Evolutionary conservation across 2,113 vertebrate genomes (phyloP).

Genomic region (Tachysurus fulvidraco): DNA sequence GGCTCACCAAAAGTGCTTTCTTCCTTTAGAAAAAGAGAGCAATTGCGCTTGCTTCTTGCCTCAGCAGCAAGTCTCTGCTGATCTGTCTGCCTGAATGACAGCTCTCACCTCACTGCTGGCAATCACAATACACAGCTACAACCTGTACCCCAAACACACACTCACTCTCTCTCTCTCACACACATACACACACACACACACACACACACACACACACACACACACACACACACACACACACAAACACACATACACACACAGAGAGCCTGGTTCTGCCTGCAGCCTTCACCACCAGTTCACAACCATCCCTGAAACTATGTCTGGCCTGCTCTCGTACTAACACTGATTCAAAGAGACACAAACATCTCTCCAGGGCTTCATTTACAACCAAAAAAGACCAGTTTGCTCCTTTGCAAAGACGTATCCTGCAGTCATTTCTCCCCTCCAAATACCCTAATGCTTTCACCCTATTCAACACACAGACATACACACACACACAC

Average conservation of each 20-base stretch:
- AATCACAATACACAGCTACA: conserved; percentile 27
- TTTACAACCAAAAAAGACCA: conserved; percentile 56
- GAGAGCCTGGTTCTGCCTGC: background rate
- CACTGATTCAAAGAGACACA: conserved; percentile 53
- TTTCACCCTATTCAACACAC: conserved; percentile 23
- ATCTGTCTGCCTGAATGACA: conserved; percentile 22
- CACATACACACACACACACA: conserved; percentile 23
- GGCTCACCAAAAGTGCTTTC: conserved; percentile 19
- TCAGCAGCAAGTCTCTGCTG: conserved; percentile 20
- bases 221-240: conserved; percentile 18
- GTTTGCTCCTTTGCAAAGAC: conserved; percentile 44
- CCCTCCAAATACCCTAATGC: conserved; percentile 16
- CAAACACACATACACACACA: conserved; percentile 22
- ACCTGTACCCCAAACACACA: background rate
- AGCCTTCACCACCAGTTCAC: conserved; percentile 18
- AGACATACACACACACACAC: background rate
- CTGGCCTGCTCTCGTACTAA: conserved; percentile 31
- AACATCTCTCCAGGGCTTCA: conserved; percentile 53
- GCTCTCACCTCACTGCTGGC: conserved; percentile 37
- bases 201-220: conserved; percentile 33
- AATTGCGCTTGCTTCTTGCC: conserved; percentile 7
- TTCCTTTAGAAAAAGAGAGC: background rate
- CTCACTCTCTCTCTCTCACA: conserved; percentile 14
- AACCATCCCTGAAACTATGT: conserved; percentile 31
- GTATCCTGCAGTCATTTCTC: conserved; percentile 47